Percentiles rank a stretch among this genome's conserved stretches.
phyloP scores from a whole-genome alignment of 2,888 invertebrate genomes.

The Dasypogon diadema region DNA sequence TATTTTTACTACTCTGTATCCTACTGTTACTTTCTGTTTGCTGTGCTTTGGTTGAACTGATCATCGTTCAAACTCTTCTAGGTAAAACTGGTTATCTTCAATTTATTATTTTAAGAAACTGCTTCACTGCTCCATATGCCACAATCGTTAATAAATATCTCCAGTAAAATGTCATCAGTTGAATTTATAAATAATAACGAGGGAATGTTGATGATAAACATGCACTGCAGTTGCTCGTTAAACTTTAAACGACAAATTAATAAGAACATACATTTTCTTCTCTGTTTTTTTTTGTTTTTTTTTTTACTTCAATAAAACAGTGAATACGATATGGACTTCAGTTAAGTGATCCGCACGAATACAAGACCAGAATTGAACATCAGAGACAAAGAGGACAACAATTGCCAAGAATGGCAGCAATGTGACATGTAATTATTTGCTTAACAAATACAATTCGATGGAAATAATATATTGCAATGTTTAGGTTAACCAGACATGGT shows the following conservation, averaged over 20 bases:
- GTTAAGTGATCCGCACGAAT: background rate
- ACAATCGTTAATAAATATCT: conserved; percentile 10
- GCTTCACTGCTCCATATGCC: conserved; percentile 11
- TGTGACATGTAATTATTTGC: conserved; percentile 30
- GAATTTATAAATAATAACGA: conserved; percentile 32
- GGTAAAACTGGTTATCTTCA: too few species aligned
- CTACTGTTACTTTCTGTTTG: too few species aligned
- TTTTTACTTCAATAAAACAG: too few species aligned
- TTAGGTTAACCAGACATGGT: background rate
- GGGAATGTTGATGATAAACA: background rate
- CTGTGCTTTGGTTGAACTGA: too few species aligned
- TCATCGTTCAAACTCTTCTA: too few species aligned
- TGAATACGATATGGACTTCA: background rate
- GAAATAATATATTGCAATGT: background rate
- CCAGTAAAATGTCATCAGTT: conserved; percentile 6
- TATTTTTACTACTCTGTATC: too few species aligned
- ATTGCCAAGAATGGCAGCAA: conserved; percentile 6
- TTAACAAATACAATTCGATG: conserved; percentile 32
- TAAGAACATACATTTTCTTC: background rate
- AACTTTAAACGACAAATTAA: conserved; percentile 3
- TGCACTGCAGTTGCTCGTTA: background rate
- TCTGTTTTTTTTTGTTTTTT: background rate
- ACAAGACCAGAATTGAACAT: background rate
- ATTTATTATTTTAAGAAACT: too few species aligned
- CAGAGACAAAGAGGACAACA: conserved; percentile 13